Evolutionary conservation across 2,888 invertebrate species (phyloP).

Genomic region (Diadromus collaris): DNA sequence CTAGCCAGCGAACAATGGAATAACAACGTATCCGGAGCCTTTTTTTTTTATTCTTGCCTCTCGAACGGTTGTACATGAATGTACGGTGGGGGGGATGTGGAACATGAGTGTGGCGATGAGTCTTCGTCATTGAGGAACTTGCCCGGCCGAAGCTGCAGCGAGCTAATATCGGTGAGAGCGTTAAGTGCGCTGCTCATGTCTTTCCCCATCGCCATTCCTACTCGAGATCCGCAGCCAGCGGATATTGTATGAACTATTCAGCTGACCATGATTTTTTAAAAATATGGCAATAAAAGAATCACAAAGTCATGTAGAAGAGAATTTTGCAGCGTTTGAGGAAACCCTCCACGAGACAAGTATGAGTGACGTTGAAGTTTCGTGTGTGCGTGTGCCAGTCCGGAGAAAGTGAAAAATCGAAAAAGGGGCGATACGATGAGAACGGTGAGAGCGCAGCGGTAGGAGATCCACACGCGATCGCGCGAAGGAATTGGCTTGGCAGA

Average conservation of each 20-base stretch:
- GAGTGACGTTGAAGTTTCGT: neutral
- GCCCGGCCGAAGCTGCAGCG: neutral
- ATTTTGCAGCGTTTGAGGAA: constrained; percentile 36
- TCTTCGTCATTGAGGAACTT: neutral
- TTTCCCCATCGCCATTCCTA: neutral
- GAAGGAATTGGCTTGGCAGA: constrained; percentile 40
- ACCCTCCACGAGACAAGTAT: constrained; percentile 38
- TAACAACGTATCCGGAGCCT: neutral
- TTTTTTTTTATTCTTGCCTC: constrained; percentile 35
- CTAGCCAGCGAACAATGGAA: constrained; percentile 19
- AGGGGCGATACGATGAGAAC: neutral
- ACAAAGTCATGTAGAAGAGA: constrained; percentile 48
- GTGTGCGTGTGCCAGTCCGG: constrained; percentile 22
- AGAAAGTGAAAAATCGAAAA: constrained; percentile 28
- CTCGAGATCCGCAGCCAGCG: constrained; percentile 36
- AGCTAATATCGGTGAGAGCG: neutral
- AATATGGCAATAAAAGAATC: constrained; percentile 59
- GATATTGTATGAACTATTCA: constrained; percentile 19
- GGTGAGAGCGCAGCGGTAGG: neutral
- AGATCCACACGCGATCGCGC: neutral
- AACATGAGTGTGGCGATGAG: constrained; percentile 13
- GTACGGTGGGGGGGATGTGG: neutral
- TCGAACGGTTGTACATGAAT: constrained; percentile 2
- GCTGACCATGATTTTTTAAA: constrained; percentile 56
- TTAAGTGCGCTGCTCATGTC: constrained; percentile 11